Evolutionary conservation across 2,797 vertebrate genomes (phyloP).

Genomic region (Poecilia wingei): DNA sequence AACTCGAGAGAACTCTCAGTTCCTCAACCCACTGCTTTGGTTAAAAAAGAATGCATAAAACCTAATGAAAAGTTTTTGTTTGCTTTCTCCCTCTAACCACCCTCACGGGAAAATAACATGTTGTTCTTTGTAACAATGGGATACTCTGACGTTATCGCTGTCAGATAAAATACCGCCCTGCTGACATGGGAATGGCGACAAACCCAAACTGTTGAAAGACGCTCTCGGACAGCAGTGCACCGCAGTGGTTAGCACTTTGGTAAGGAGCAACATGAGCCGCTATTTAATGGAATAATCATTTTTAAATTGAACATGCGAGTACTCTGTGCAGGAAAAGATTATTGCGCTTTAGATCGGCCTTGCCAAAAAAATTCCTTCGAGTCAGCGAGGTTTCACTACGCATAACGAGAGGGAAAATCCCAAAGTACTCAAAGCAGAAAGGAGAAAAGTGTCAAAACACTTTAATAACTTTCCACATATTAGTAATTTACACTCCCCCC

Average conservation of each 20-base stretch:
- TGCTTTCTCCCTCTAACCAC: not conserved
- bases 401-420: slow-evolving; percentile 4
- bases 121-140: slow-evolving; percentile 22
- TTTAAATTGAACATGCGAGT: slow-evolving; percentile 18
- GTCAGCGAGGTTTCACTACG: slow-evolving; percentile 12
- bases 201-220: slow-evolving; percentile 35
- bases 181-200: slow-evolving; percentile 27
- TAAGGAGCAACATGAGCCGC: slow-evolving; percentile 18
- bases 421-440: not conserved
- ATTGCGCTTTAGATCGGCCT: slow-evolving; percentile 27
- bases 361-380: slow-evolving; percentile 11
- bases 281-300: slow-evolving; percentile 14
- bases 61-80: not conserved
- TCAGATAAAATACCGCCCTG: slow-evolving; percentile 49
- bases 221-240: slow-evolving; percentile 20
- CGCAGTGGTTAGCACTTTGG: slow-evolving; percentile 13
- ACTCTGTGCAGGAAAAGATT: slow-evolving; percentile 13
- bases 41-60: slow-evolving; percentile 12
- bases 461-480: slow-evolving; percentile 21
- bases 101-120: not conserved
- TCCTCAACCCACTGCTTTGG: not conserved
- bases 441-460: slow-evolving; percentile 9
- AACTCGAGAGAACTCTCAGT: not conserved
- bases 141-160: slow-evolving; percentile 25
- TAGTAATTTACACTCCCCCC: slow-evolving; percentile 14